These are phyloP conservation scores for Cephus pygmeus DNA, from an alignment of 2,888 invertebrate species.

Conservation along the genomic window DNA sequence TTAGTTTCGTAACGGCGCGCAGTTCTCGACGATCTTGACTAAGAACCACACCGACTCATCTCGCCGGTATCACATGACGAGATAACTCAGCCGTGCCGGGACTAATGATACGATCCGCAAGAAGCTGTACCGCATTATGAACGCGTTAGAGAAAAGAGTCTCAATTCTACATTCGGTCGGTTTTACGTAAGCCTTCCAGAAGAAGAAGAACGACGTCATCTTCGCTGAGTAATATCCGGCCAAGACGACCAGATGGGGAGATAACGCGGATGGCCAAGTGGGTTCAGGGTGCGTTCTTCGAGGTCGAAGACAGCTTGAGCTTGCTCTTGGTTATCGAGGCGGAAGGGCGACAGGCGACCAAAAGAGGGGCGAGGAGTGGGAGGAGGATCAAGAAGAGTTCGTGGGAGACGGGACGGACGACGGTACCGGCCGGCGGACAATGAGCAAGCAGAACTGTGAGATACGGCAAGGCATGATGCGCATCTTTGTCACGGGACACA, in stretches of 20 bases:
- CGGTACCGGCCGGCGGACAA: constrained; percentile 21
- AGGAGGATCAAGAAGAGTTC: neutral
- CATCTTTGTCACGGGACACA: constrained; percentile 32
- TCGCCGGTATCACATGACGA: constrained; percentile 19
- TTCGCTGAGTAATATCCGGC: too few species aligned
- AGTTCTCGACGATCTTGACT: too few species aligned
- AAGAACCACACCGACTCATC: neutral
- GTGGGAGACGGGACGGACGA: constrained; percentile 6
- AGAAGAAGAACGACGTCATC: too few species aligned
- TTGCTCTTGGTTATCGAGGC: neutral
- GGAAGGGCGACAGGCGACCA: neutral
- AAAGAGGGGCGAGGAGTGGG: neutral
- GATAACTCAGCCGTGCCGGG: constrained; percentile 19
- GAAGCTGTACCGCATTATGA: constrained; percentile 11
- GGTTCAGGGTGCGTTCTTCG: too few species aligned
- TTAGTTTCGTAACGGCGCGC: too few species aligned
- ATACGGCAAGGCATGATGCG: constrained; percentile 26
- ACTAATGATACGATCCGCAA: constrained; percentile 20
- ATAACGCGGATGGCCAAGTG: too few species aligned
- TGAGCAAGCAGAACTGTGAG: constrained; percentile 32
- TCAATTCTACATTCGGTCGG: neutral
- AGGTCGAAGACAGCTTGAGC: too few species aligned
- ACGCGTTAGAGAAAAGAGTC: neutral
- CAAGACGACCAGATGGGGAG: too few species aligned
- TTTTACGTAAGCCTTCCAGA: too few species aligned